A percentile compares a stretch with the other conserved stretches of the same genome.
Evolutionary conservation across 2,797 vertebrate genomes (phyloP).

Genomic region (Anomalospiza imberbis): DNA sequence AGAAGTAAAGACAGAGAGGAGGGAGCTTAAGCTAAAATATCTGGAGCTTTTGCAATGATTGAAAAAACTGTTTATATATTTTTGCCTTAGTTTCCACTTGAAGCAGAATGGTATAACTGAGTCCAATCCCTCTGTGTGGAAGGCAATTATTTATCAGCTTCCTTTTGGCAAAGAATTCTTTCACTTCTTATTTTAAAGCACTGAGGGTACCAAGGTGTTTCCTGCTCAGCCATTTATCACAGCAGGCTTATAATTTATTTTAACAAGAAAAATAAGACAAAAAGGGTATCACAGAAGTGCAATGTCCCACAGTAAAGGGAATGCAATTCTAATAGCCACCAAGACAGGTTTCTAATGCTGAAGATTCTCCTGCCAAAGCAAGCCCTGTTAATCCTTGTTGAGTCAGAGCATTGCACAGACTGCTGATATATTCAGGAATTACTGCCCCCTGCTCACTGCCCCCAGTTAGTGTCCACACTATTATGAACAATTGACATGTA

Average conservation of each 20-base stretch:
- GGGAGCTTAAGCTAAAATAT: neutral
- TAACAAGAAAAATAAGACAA: constrained; percentile 40
- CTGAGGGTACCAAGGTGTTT: constrained; percentile 56
- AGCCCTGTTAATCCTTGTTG: neutral
- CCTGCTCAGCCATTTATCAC: constrained; percentile 56
- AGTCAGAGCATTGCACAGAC: neutral
- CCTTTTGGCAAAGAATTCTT: constrained; percentile 52
- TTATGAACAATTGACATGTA: neutral
- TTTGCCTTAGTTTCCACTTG: constrained; percentile 27
- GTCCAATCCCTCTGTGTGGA: neutral
- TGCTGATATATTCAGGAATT: neutral
- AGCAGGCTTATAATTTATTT: constrained; percentile 53
- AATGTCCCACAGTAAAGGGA: neutral
- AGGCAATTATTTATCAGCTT: constrained; percentile 51
- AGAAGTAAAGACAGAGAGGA: neutral
- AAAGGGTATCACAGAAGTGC: constrained; percentile 36
- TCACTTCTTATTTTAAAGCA: constrained; percentile 44
- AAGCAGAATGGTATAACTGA: neutral
- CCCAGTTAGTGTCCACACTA: neutral
- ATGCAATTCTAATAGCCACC: neutral
- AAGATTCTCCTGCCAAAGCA: neutral
- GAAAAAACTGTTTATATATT: neutral
- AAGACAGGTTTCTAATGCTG: neutral
- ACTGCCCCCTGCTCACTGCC: neutral
- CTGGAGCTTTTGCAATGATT: neutral